A percentile compares a stretch with the other conserved stretches of the same genome.
phyloP scores from a whole-genome alignment of 2,113 vertebrate species.

The Bubo scandiacus region DNA sequence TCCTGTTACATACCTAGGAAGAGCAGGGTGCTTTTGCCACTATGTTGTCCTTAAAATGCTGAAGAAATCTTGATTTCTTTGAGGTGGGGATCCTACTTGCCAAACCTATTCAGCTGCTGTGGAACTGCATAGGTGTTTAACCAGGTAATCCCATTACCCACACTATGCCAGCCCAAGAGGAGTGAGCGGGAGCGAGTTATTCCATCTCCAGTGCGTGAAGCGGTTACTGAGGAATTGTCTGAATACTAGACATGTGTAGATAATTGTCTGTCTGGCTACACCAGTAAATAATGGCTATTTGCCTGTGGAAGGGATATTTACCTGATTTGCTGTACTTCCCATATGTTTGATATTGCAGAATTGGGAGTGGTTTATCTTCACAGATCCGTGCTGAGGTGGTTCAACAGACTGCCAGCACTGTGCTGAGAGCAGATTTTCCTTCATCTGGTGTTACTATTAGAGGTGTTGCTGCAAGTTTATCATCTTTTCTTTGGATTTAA shows the following conservation, averaged over 20 bases:
- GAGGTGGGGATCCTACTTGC: neutral
- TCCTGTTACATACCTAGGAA: neutral
- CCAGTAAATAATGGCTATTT: neutral
- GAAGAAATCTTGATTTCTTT: neutral
- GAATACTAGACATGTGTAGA: neutral
- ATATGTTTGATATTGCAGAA: neutral
- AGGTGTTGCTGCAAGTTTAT: neutral
- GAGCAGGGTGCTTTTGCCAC: neutral
- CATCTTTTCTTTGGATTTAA: neutral
- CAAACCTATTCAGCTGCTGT: neutral
- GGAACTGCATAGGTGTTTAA: neutral
- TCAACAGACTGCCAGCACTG: neutral
- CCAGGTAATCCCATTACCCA: neutral
- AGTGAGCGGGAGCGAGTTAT: neutral
- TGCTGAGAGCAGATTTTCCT: neutral
- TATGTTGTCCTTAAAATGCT: neutral
- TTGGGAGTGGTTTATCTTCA: neutral
- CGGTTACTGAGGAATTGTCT: neutral
- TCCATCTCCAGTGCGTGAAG: neutral
- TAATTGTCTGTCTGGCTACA: neutral
- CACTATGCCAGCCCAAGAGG: neutral
- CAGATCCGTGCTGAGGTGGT: fast-evolving
- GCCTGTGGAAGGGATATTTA: neutral
- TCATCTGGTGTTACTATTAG: neutral
- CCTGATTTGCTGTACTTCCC: neutral